Evolutionary conservation across 1,140 invertebrate genomes (phyloP).

Genomic region (Whitmania pigra): DNA sequence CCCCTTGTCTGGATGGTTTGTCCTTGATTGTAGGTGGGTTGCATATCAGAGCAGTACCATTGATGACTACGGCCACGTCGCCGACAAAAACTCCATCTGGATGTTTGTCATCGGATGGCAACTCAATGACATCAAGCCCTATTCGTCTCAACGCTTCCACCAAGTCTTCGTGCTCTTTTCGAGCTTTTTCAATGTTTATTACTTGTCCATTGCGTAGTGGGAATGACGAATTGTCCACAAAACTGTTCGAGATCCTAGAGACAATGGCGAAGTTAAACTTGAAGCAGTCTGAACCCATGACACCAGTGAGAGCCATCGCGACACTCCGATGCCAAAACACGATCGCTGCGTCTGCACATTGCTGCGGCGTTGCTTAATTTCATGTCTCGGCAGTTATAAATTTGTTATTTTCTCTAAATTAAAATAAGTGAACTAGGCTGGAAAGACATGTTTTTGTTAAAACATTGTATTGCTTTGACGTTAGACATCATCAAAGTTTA

Average conservation of each 20-base stretch:
- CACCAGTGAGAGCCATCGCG: background rate
- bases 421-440: too few species aligned
- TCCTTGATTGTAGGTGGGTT: constrained; percentile 38
- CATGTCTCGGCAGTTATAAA: too few species aligned
- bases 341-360: too few species aligned
- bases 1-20: constrained; percentile 48
- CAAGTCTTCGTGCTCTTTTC: constrained; percentile 27
- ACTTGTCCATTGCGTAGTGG: constrained; percentile 11
- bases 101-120: constrained; percentile 68
- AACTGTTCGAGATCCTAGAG: constrained; percentile 23
- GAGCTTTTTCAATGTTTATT: constrained; percentile 29
- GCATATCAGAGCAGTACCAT: constrained; percentile 75
- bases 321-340: too few species aligned
- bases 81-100: constrained; percentile 73
- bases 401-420: too few species aligned
- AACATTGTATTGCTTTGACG: too few species aligned
- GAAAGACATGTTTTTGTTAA: too few species aligned
- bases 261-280: constrained; percentile 28
- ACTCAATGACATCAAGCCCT: constrained; percentile 77
- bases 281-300: constrained; percentile 23
- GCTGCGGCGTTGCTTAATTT: too few species aligned
- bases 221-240: constrained; percentile 23
- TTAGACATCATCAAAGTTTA: too few species aligned
- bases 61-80: constrained; percentile 74
- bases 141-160: constrained; percentile 55